Evolutionary conservation across 2,113 vertebrate genomes (phyloP), one percentile per base, ranked within the genome.

Genomic region (Engystomops pustulosus): DNA sequence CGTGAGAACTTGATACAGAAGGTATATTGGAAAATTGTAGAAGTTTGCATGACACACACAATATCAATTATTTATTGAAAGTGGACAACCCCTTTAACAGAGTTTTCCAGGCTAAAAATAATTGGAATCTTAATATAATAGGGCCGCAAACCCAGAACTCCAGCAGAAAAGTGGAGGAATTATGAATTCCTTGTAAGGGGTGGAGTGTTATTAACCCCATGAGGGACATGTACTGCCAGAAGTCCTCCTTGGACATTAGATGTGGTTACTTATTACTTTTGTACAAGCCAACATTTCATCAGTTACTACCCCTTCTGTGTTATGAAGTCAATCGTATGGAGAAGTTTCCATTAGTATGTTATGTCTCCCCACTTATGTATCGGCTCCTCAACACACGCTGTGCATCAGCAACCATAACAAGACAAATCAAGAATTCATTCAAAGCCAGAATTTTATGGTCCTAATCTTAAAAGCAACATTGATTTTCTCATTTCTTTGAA

Each of bases 401-500:
- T 32, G 47, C 49, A 51, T 15, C 34, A 7, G 2, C 49, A 60
- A 45, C 30, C 79, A 65, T 41, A 55, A 55, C 53, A 78, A 30
- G 51, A 20, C 38, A 82, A 74, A 74, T 72, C n/a, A 60, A 72
- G 23, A 32, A 45, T 72, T n/a, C 27, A 58, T 41, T 23, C 34
- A 38, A 27, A 25, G 79, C 79, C 32, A 81, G 38, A 15, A 25
- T 49, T 25, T 81, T 81, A 81, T 25, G 11, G 65, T 34, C 20
- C 2, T 70, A 71, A 71, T 41, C 79, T 49, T 45, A 85, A 38
- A 38, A 45, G 18, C 85, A 86, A 87, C 32, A 67, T 85, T 51
- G 38, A 41, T 68, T 78, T 25, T 41, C 2, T 1, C 0, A 0
- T 82, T 23, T 83, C 3, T 84, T 77, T 77, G 72, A 84, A 84